Conservation (phyloP, 2,113 vertebrate genomes). For the Acinonyx jubatus region DNA sequence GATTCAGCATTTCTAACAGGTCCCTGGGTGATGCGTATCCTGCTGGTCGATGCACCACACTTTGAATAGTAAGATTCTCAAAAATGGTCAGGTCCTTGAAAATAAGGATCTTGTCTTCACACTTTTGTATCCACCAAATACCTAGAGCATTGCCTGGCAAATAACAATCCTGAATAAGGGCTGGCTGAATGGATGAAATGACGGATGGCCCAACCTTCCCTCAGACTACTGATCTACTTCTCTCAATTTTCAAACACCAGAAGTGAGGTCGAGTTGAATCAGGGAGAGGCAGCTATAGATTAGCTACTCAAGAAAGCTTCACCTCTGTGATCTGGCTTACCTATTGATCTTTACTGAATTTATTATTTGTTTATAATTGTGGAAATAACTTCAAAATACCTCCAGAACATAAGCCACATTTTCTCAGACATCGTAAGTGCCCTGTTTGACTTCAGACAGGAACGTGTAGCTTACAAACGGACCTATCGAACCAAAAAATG, state of each 20-base stretch:
- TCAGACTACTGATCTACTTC: not conserved
- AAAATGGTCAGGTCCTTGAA: conserved; percentile 19
- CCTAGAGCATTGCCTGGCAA: not conserved
- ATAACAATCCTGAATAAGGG: not conserved
- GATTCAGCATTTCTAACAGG: conserved; percentile 12
- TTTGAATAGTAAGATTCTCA: conserved; percentile 6
- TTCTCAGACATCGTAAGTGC: not conserved
- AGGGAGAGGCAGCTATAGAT: not conserved
- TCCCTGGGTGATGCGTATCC: not conserved
- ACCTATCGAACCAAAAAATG: not conserved
- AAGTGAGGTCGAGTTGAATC: conserved; percentile 27
- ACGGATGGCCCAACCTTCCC: not conserved
- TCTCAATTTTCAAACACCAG: not conserved
- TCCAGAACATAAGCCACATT: not conserved
- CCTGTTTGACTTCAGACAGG: not conserved
- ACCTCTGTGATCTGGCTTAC: not conserved
- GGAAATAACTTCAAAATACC: not conserved
- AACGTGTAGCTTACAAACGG: not conserved
- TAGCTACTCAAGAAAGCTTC: not conserved
- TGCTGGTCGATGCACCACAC: not conserved
- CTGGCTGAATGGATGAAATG: not conserved
- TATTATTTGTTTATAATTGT: not conserved
- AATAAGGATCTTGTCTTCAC: not conserved
- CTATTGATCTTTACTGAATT: not conserved
- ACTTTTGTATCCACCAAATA: not conserved